Evolutionary conservation across 53 echinoderm and acorn worm species (phyloP).

Genomic region (Henricia sp.): DNA sequence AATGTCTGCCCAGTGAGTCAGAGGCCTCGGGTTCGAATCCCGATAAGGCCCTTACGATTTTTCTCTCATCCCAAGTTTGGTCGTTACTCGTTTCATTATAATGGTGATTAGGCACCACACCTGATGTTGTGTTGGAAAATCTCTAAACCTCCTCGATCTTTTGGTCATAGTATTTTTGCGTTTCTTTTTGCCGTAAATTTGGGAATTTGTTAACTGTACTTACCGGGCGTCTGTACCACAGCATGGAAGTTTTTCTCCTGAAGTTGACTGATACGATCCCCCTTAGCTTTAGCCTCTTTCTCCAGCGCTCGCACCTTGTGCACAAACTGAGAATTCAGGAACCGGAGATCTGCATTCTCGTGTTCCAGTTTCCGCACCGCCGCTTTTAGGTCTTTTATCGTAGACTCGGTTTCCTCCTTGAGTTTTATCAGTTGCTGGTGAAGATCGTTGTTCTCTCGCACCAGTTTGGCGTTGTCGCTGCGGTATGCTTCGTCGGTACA

Average conservation of each 20-base stretch:
- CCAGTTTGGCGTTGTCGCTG: slow-evolving; percentile 91
- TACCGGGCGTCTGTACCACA: slow-evolving; percentile 97
- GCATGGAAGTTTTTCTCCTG: slow-evolving; percentile 99
- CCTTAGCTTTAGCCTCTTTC: slow-evolving; percentile 83
- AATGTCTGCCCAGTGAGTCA: too few species aligned
- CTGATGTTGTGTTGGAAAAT: too few species aligned
- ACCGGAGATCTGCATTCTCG: slow-evolving; percentile 94
- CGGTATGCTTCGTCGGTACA: slow-evolving; percentile 93
- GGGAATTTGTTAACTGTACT: too few species aligned
- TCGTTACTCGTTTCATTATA: too few species aligned
- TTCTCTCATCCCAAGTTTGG: too few species aligned
- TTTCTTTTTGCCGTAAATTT: too few species aligned
- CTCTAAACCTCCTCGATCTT: too few species aligned
- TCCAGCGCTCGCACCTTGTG: slow-evolving; percentile 93
- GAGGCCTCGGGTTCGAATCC: too few species aligned
- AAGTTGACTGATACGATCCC: slow-evolving; percentile 83
- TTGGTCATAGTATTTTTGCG: too few species aligned
- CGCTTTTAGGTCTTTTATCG: slow-evolving; percentile 81
- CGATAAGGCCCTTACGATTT: too few species aligned
- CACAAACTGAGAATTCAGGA: slow-evolving; percentile 96
- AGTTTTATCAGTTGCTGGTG: slow-evolving; percentile 83
- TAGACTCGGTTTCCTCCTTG: slow-evolving; percentile 83
- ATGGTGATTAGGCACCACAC: too few species aligned
- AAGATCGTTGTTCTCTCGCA: slow-evolving; percentile 91
- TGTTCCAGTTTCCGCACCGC: slow-evolving; percentile 89